Evolutionary conservation across 2,888 invertebrate genomes (phyloP), one percentile per base, ranked within the genome.

Genomic region (Melieria omissa): DNA sequence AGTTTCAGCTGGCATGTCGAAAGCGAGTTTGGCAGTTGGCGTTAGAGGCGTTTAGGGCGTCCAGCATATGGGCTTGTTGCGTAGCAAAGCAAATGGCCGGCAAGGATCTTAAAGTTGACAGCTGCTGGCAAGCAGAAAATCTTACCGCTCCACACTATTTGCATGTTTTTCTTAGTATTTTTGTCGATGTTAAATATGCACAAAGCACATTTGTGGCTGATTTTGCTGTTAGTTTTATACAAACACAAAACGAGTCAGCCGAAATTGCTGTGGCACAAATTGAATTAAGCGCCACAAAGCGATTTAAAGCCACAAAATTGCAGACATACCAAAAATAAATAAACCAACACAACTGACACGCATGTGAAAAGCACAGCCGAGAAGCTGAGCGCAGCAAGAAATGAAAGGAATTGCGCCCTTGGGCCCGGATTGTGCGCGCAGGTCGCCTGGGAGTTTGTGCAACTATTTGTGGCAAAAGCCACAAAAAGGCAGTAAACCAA

Each of bases 271-370:
- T 12, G 44, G 9, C 12, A 5, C 12, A 61, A 61, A 42, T 61
- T 42, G 4, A 61, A 29, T 61, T 61, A 42, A 42, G 44, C 45
- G 4, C 5, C 10, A 10, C 41, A 61, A 61, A 9, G 9, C 41
- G 14, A 42, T 61, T 61, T 61, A 61, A 61, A 61, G 44, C 61
- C 61, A 45, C 41, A 61, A 44, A 12, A 10, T 42, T 45, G 41
- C 4, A 9, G 14, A 12, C 45, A 44, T 42, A 61, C 8, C 42
- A 61, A 9, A 58, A 6, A 58, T 9, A 61, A 42, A 42, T 9
- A 44, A 61, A 61, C 12, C 10, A 5, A 58, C 57, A 9, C 42
- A 41, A 61, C 41, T 42, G 60, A 29, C 29, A 9, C 42, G 44
- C 42, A 12, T 61, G 61, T n/a, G 42, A 42, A 61, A 61, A 61